A percentile compares a stretch with the other conserved stretches of the same genome.
Evolutionary conservation across 1,140 invertebrate genomes (phyloP).

Genomic region (Drosophila nannoptera): DNA sequence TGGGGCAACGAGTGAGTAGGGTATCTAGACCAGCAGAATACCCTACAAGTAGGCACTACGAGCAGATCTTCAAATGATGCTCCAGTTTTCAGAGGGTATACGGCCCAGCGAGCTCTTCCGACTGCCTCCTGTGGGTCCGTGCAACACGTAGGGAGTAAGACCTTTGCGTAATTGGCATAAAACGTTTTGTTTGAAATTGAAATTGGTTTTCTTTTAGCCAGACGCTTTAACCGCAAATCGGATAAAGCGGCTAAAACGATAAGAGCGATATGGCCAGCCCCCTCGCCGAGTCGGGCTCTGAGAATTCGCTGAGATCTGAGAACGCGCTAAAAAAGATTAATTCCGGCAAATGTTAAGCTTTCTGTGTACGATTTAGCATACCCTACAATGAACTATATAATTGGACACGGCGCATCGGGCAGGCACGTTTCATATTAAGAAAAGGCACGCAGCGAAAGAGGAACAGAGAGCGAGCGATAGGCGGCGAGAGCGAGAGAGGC

Average conservation of each 20-base stretch:
- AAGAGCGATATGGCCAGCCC: conserved; percentile 59
- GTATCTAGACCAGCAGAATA: not conserved
- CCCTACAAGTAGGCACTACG: not conserved
- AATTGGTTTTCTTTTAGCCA: conserved; percentile 65
- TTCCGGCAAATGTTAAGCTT: conserved; percentile 45
- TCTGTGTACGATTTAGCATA: conserved; percentile 63
- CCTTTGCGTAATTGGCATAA: conserved; percentile 68
- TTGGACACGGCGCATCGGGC: conserved; percentile 71
- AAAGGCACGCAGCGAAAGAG: conserved; percentile 22
- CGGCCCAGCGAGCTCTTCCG: conserved; percentile 14
- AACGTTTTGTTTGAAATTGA: conserved; percentile 76
- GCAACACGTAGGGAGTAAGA: conserved; percentile 58
- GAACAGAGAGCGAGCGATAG: conserved; percentile 1
- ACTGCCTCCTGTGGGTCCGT: conserved; percentile 29
- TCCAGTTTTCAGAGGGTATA: not conserved
- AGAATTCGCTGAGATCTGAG: conserved; percentile 34
- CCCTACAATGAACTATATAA: conserved; percentile 71
- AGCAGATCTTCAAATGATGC: too few relatives aligned
- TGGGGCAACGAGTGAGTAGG: conserved; percentile 12
- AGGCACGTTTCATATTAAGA: conserved; percentile 74
- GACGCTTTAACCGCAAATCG: conserved; percentile 70
- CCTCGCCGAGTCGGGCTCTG: not conserved
- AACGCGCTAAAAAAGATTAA: conserved; percentile 46
- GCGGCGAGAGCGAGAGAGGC: conserved; percentile 8
- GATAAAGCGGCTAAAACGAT: conserved; percentile 49